phyloP scores from a whole-genome alignment of 2,888 invertebrate genomes.

The Perithous albicinctus region DNA sequence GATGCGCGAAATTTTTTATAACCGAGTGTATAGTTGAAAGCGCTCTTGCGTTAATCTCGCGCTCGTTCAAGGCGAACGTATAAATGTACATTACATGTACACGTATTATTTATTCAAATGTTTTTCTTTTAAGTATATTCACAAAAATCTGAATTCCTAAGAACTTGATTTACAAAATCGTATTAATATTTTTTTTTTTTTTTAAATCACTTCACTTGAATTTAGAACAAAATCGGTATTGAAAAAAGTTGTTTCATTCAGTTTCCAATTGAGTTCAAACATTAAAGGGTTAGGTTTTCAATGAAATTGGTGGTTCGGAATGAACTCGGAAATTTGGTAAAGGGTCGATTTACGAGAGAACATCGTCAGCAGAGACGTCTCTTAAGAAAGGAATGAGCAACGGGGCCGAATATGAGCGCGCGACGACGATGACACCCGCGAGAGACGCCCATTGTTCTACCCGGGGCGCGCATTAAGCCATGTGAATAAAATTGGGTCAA shows the following conservation, averaged over 20 bases:
- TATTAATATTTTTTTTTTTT: no score
- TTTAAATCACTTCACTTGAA: background rate
- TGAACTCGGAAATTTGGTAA: slow-evolving; percentile 44
- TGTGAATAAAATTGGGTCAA: slow-evolving; percentile 83
- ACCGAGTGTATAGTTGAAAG: slow-evolving; percentile 17
- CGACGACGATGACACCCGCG: slow-evolving; percentile 71
- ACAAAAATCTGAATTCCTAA: background rate
- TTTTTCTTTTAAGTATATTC: background rate
- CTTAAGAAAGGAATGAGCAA: slow-evolving; percentile 57
- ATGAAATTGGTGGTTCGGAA: slow-evolving; percentile 48
- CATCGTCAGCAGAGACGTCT: background rate
- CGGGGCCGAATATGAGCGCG: slow-evolving; percentile 55
- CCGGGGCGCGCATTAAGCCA: slow-evolving; percentile 77
- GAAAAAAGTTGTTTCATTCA: background rate
- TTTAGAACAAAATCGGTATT: background rate
- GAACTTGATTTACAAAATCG: slow-evolving; percentile 1
- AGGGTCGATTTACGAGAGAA: slow-evolving; percentile 36
- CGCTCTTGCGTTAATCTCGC: slow-evolving; percentile 20
- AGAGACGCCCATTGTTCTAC: slow-evolving; percentile 80
- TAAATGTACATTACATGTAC: background rate
- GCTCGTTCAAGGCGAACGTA: slow-evolving; percentile 2
- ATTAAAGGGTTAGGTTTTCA: slow-evolving; percentile 50
- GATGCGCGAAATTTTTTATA: slow-evolving; percentile 56
- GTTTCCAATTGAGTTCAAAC: slow-evolving; percentile 38
- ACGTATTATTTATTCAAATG: background rate